Evolutionary conservation across 2,113 vertebrate genomes (phyloP), one percentile per base, ranked within the genome.

Genomic region (Carassius gibelio): DNA sequence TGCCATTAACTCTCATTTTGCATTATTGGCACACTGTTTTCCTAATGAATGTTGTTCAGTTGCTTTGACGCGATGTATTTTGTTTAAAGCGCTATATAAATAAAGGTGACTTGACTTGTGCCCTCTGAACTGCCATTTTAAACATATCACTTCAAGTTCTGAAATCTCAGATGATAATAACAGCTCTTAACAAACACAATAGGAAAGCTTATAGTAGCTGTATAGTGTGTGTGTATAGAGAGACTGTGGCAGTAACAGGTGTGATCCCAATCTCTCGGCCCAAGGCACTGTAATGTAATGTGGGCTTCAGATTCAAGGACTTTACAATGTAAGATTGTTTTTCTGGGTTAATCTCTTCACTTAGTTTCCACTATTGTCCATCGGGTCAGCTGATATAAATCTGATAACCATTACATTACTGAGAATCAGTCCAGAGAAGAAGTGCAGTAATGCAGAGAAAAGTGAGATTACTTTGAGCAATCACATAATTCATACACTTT

Each of bases 331-430:
- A 14, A 64, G 75, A 26, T 71, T 85, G 84, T 72, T 79, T 77
- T 59, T 85, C 66, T 80, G 69, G 66, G 64, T 78, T 85, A 85
- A 85, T 85, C 84, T 55, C 76, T 72, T 61, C 84, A 85, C 75
- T 85, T 42, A 42, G 42, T 42, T 79, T 85, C 34, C 75, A 45
- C 75, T 50, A 68, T 57, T 85, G 77, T 80, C 84, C 69, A 80
- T 80, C 64, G 72, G 50, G 84, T 66, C 42, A 79, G 9, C 15
- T 59, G 83, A 45, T 57, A n/a, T 34, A 59, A 80, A 61, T 34
- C n/a, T 59, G 15, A 68, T 61, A 62, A 85, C 34, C 84, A 61
- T 72, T 72, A 59, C 10, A 57, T 0, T 55, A 69, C 62, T 78
- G 23, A 79, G 13, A n/a, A 23, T 55, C 19, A 9, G 15, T 23